Percentiles rank a stretch among this genome's conserved stretches.
Conservation (phyloP, 2,888 invertebrate genomes). For the Parapristionchus giblindavisi region DNA sequence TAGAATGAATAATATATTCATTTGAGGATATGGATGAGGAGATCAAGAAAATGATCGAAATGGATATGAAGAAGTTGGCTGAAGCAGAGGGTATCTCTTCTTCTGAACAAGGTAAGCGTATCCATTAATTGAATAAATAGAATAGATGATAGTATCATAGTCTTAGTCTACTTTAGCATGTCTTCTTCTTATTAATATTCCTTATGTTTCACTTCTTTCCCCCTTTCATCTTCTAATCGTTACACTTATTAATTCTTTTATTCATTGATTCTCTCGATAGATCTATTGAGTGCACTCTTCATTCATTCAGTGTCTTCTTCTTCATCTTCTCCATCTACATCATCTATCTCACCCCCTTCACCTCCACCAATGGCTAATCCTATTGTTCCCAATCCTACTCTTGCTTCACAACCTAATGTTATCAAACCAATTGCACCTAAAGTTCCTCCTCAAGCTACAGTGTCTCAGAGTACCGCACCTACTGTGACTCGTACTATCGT, state of each 20-base stretch:
- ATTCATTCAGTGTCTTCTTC: neutral
- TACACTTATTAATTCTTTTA: conserved; percentile 10
- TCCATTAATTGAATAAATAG: too few species aligned
- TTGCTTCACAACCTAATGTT: neutral
- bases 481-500: too few species aligned
- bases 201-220: too few species aligned
- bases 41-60: conserved; percentile 40
- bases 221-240: too few species aligned
- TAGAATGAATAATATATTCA: neutral
- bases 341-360: conserved; percentile 13
- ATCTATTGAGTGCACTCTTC: neutral
- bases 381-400: neutral
- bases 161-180: too few species aligned
- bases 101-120: too few species aligned
- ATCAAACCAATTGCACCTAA: neutral
- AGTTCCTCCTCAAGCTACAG: neutral
- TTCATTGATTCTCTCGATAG: conserved; percentile 3
- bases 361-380: conserved; percentile 8
- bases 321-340: conserved; percentile 3
- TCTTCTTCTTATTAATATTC: too few species aligned
- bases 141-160: too few species aligned
- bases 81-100: neutral
- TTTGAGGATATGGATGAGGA: conserved; percentile 41
- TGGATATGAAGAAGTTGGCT: conserved; percentile 39
- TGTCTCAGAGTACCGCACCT: neutral